Evolutionary conservation across 1,140 invertebrate genomes (phyloP).

Genomic region (Bombus terrestris): DNA sequence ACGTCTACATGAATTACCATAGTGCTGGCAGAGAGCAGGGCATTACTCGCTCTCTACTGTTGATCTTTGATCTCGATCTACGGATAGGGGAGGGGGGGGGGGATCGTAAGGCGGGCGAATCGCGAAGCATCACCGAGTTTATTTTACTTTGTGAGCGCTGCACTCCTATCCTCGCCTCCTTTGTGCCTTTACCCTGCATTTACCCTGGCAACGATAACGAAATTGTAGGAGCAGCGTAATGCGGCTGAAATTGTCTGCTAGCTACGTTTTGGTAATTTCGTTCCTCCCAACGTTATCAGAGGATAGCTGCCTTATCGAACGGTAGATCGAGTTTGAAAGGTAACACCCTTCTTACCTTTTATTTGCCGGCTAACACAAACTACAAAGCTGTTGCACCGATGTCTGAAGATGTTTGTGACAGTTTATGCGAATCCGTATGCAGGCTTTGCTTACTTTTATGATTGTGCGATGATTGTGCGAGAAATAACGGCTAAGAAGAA

Average conservation of each 20-base stretch:
- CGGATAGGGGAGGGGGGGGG: not conserved
- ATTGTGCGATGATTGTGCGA: no score
- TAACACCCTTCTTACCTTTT: not conserved
- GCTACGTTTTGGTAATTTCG: conserved; percentile 44
- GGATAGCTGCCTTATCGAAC: not conserved
- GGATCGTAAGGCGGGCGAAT: conserved; percentile 16
- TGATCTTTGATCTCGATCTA: conserved; percentile 51
- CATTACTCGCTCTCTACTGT: conserved; percentile 4
- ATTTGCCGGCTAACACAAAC: not conserved
- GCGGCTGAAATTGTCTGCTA: conserved; percentile 43
- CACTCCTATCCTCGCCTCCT: conserved; percentile 4
- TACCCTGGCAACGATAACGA: conserved; percentile 48
- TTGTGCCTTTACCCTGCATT: conserved; percentile 39
- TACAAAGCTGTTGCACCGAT: not conserved
- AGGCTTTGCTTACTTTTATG: not conserved
- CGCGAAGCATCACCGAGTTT: conserved; percentile 34
- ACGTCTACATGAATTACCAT: conserved; percentile 15
- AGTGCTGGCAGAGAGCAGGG: not conserved
- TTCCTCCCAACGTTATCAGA: conserved; percentile 27
- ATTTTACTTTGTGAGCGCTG: conserved; percentile 44
- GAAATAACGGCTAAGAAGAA: no score
- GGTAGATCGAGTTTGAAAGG: not conserved
- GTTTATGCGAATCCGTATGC: not conserved
- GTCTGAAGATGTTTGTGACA: not conserved
- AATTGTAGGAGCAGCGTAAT: conserved; percentile 37